Conservation (phyloP, 2,113 vertebrate species). For the Passer montanus region DNA sequence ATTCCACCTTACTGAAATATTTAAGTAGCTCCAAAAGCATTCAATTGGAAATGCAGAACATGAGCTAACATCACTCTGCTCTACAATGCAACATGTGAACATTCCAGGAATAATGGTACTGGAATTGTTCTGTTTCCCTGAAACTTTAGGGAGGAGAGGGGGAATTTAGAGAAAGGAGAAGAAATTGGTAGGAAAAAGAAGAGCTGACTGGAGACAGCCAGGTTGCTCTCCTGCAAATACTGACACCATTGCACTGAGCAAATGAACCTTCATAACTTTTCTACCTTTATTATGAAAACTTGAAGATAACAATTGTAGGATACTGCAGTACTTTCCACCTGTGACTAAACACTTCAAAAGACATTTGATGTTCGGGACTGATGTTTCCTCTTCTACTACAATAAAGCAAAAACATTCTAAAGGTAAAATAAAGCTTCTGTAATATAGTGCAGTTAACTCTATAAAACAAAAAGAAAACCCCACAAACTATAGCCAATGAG, state of each 20-base stretch:
- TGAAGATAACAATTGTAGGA: neutral
- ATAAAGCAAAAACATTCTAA: neutral
- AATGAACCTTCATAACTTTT: neutral
- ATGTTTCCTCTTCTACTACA: neutral
- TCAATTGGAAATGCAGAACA: neutral
- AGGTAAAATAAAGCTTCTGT: neutral
- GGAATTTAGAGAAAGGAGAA: neutral
- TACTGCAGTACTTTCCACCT: neutral
- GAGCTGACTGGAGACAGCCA: neutral
- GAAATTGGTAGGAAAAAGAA: neutral
- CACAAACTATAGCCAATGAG: neutral
- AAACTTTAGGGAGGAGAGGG: neutral
- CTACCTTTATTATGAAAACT: neutral
- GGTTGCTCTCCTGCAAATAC: neutral
- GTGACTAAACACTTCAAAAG: neutral
- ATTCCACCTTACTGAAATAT: neutral
- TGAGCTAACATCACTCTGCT: neutral
- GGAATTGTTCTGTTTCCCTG: neutral
- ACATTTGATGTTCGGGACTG: neutral
- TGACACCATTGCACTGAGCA: neutral
- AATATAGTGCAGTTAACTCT: neutral
- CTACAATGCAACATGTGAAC: neutral
- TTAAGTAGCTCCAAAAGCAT: slow-evolving; percentile 8
- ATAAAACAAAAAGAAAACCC: neutral
- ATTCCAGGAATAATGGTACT: neutral